A percentile compares a stretch with the other conserved stretches of the same genome.
These are phyloP conservation scores for Sipha flava DNA, from an alignment of 1,140 invertebrate species.

Conservation along the genomic window DNA sequence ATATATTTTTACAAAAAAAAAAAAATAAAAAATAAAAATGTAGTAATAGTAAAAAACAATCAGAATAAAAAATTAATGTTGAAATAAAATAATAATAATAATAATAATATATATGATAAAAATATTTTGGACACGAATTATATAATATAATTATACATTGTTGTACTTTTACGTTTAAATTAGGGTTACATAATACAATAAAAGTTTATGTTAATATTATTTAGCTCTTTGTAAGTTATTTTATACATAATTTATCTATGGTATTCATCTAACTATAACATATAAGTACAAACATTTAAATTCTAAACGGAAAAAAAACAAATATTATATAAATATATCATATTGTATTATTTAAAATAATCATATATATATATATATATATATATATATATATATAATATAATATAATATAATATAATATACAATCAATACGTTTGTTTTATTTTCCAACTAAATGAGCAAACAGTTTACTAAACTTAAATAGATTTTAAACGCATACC, in stretches of 20 bases:
- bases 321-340: not conserved
- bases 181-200: not conserved
- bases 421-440: too few species aligned
- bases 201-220: not conserved
- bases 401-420: not conserved
- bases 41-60: not conserved
- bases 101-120: not conserved
- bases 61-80: not conserved
- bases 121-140: not conserved
- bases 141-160: not conserved
- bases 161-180: not conserved
- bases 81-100: not conserved
- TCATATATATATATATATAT: too few species aligned
- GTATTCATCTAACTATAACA: not conserved
- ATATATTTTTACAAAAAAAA: not conserved
- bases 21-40: too few species aligned
- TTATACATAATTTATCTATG: not conserved
- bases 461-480: constrained; percentile 8
- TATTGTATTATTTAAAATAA: too few species aligned
- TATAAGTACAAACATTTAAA: not conserved
- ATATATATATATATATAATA: not conserved
- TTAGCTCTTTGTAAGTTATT: not conserved
- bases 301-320: not conserved
- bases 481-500: too few species aligned
- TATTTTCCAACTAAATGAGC: constrained; percentile 17